Evolutionary conservation across 2,888 invertebrate genomes (phyloP).

Genomic region (Colostygia pectinataria): DNA sequence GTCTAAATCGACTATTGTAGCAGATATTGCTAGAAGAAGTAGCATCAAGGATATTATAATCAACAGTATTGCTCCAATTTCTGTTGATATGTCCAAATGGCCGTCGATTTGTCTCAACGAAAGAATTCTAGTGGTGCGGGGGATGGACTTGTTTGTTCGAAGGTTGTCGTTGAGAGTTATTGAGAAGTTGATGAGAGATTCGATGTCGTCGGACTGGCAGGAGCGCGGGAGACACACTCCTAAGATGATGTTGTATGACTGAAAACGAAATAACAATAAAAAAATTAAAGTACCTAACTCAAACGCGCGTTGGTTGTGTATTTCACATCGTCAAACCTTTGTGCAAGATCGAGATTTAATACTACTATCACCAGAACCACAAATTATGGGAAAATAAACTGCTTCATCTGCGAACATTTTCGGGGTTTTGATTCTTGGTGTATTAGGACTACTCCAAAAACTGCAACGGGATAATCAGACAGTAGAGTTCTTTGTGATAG

Average conservation of each 20-base stretch:
- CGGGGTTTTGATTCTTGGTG: no score
- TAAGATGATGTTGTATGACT: constrained; percentile 64
- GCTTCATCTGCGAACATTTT: no score
- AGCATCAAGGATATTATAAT: constrained; percentile 55
- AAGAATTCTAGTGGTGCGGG: constrained; percentile 57
- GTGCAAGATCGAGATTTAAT: no score
- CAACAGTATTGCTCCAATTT: constrained; percentile 57
- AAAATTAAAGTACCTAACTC: not conserved
- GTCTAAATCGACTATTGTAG: constrained; percentile 73
- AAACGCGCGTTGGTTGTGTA: no score
- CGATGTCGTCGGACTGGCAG: constrained; percentile 68
- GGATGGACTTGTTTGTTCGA: constrained; percentile 60
- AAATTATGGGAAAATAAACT: no score
- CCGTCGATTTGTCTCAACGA: constrained; percentile 54
- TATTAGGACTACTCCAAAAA: no score
- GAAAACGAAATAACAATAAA: constrained; percentile 40
- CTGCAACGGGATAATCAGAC: no score
- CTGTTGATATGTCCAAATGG: constrained; percentile 52
- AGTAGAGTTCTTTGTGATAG: no score
- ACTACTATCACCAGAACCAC: no score
- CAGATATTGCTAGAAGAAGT: constrained; percentile 56
- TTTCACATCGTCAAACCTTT: no score
- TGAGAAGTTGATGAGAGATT: constrained; percentile 73
- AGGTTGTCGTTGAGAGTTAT: constrained; percentile 71
- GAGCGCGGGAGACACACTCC: constrained; percentile 77